Percentiles rank a stretch among this genome's conserved stretches.
Evolutionary conservation across 1,140 invertebrate genomes (phyloP).

Genomic region (Mercenaria mercenaria): DNA sequence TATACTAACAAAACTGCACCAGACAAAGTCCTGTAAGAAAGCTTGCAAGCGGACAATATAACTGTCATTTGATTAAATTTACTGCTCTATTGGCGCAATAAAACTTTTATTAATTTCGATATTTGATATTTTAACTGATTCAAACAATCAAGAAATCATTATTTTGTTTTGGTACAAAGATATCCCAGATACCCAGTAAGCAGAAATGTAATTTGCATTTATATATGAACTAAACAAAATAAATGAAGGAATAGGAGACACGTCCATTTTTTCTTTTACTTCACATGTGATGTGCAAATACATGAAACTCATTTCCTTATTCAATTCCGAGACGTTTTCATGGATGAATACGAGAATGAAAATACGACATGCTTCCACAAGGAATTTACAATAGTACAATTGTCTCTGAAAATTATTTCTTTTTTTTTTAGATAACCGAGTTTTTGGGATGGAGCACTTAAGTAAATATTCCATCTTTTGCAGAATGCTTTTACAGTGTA

Average conservation of each 20-base stretch:
- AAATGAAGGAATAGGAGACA: not conserved
- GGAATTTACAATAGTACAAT: not conserved
- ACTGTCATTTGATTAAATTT: too few relatives aligned
- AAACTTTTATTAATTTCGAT: too few relatives aligned
- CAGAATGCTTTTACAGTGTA: not conserved
- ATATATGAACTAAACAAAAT: not conserved
- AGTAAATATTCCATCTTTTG: not conserved
- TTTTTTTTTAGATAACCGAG: not conserved
- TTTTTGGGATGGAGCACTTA: not conserved
- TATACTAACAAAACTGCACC: too few relatives aligned
- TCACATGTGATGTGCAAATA: not conserved
- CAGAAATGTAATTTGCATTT: not conserved
- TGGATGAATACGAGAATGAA: not conserved
- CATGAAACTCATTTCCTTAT: constrained; percentile 50
- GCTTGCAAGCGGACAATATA: too few relatives aligned
- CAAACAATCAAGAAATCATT: too few relatives aligned
- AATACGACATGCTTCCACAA: not conserved
- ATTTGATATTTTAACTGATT: too few relatives aligned
- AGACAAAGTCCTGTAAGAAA: too few relatives aligned
- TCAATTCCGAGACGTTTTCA: not conserved
- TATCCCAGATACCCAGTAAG: too few relatives aligned
- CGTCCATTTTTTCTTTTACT: not conserved
- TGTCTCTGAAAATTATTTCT: not conserved
- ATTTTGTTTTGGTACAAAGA: too few relatives aligned
- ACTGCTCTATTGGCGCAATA: too few relatives aligned